These are phyloP conservation scores for Lophotriccus pileatus DNA, from an alignment of 2,797 vertebrate species.

Conservation along the genomic window DNA sequence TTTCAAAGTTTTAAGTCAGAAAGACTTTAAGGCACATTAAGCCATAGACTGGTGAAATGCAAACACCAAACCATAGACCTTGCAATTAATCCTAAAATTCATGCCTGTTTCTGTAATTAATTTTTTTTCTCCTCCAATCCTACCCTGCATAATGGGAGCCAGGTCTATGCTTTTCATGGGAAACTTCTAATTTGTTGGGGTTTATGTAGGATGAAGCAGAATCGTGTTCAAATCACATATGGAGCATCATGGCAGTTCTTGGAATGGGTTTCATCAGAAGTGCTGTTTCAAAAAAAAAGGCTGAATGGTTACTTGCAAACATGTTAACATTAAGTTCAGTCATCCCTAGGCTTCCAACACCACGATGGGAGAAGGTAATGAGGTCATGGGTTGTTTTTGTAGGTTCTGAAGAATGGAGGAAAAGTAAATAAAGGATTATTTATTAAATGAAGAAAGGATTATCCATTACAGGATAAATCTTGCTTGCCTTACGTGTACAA, in stretches of 20 bases:
- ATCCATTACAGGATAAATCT: constrained; percentile 58
- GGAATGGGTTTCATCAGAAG: background rate
- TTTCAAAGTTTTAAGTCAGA: background rate
- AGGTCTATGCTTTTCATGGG: background rate
- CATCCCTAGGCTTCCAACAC: constrained; percentile 25
- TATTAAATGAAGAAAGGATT: constrained; percentile 68
- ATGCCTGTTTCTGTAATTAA: background rate
- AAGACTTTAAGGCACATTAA: background rate
- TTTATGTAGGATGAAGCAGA: background rate
- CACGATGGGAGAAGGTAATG: constrained; percentile 47
- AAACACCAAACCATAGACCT: background rate
- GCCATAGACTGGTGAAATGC: background rate
- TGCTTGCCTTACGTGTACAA: constrained; percentile 35
- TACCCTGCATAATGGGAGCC: background rate
- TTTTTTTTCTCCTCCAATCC: background rate
- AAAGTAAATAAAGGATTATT: constrained; percentile 66
- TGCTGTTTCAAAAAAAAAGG: background rate
- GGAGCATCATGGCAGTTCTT: background rate
- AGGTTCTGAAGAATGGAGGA: constrained; percentile 37
- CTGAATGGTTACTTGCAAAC: background rate
- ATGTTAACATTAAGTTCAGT: constrained; percentile 13
- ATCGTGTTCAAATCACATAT: rapidly evolving
- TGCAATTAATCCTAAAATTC: background rate
- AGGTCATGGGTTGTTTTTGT: constrained; percentile 53
- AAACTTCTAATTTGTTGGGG: background rate